These are phyloP conservation scores for Pterois miles DNA, from an alignment of 2,797 vertebrate species.

Conservation along the genomic window DNA sequence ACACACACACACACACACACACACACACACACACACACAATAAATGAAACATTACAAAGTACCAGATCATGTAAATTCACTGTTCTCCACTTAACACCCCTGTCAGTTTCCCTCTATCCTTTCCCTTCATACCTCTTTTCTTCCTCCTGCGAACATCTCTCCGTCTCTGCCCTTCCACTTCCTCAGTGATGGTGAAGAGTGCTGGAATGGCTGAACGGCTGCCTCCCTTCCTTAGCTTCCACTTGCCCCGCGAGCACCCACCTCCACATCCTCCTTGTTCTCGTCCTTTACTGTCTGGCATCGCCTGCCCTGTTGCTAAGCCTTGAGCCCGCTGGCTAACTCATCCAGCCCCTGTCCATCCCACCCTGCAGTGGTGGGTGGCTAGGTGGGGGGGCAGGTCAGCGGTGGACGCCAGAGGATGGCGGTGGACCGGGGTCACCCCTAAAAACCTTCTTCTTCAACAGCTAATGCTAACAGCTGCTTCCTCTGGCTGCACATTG, in stretches of 20 bases:
- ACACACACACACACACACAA: neutral
- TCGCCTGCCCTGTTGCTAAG: constrained; percentile 65
- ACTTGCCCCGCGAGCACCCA: constrained; percentile 75
- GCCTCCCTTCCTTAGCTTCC: constrained; percentile 87
- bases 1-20: neutral
- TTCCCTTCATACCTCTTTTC: constrained; percentile 81
- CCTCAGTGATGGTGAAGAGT: constrained; percentile 96
- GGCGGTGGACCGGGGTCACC: constrained; percentile 37
- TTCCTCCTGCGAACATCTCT: constrained; percentile 80
- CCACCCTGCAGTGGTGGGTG: constrained; percentile 40
- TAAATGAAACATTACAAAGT: neutral
- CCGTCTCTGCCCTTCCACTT: constrained; percentile 92
- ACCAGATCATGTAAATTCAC: neutral
- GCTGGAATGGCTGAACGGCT: constrained; percentile 85
- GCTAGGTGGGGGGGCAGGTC: constrained; percentile 2
- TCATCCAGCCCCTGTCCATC: constrained; percentile 66
- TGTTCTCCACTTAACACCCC: neutral
- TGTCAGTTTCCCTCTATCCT: neutral
- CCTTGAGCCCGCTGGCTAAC: constrained; percentile 57
- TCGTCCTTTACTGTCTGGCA: constrained; percentile 70
- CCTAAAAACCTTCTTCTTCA: constrained; percentile 40
- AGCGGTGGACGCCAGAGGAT: constrained; percentile 12
- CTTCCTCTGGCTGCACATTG: constrained; percentile 75
- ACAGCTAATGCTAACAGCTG: constrained; percentile 67
- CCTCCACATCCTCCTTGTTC: constrained; percentile 37